Base-by-base conservation (phyloP, 2,113 vertebrate genomes). In the Pterocles orientalis region DNA sequence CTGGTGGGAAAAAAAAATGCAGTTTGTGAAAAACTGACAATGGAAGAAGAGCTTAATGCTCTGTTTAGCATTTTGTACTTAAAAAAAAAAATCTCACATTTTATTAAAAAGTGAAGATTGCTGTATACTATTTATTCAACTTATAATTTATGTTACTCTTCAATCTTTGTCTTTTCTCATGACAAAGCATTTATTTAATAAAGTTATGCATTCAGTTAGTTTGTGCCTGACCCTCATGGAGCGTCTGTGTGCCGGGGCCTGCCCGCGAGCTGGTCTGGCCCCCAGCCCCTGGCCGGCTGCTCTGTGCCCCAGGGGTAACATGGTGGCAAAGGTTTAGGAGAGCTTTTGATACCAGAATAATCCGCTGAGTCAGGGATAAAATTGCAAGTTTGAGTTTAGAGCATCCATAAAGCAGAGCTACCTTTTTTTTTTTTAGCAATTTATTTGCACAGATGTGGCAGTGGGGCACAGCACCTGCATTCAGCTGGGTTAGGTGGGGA, bases 101-200 rank as follows among this genome's bases (percentile, higher is more conserved):
- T 99, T 99, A 99, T 99, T 99, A 99, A 99, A 97, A 98, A 97
- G 99, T 99, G 99, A 99, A 98, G 99, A 99, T 99, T 99, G 98
- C 99, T 99, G 99, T 99, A 99, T 99, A 98, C 99, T 99, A 99
- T 99, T 99, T 99, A 99, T 99, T 99, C 99, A 99, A 99, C 99
- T 98, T 99, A 99, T 99, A 99, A 99, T 99, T 99, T 99, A 99
- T 99, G 99, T 99, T 99, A 99, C 99, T 99, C 99, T 99, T 99
- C 98, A 98, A 99, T 99, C 99, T 99, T 99, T 99, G 99, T 99
- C 98, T 98, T 99, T 99, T 99, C 99, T 99, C 99, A 97, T 99
- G 99, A 99, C 99, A 99, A 99, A 99, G 99, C 99, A 99, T 99
- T 99, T 99, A 99, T 99, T 99, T 99, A 99, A 99, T 99, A 99